Base-by-base conservation (phyloP, 2,113 vertebrate species). In the Xenus cinereus region DNA sequence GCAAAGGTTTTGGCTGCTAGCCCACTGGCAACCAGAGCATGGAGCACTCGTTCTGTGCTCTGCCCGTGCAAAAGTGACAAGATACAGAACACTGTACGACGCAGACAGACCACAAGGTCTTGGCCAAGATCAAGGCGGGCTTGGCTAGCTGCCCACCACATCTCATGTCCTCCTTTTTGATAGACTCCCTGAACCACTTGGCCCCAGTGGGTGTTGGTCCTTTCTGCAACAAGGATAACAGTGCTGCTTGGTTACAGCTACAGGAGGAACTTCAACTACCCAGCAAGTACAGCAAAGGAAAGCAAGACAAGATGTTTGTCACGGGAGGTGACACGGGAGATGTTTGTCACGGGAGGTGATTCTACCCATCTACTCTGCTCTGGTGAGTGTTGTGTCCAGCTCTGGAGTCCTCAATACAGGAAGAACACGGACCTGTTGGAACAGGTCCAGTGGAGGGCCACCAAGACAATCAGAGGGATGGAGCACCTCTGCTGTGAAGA, bases 11-110 rank as follows among this genome's bases (percentile, higher is more conserved):
- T 16, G 22, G 64, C 54, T 59, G 28, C 17, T 30, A 37, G 41
- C 53, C 26, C 5, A 0, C 10, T 30, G 33, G 62, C 53, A 57
- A 18, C n/a, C 3, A 1, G 53, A 48, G n/a, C 64, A 57, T 1
- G 11, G 12, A 39, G 33, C 22, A 1, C 8, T 60, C n/a, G 60
- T n/a, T 35, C 28, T 50, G 12, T 24, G 26, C 27, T 5, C 30
- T 39, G 14, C 57, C 45, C 15, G 62, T 66, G 62, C 48, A 23
- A 14, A 69, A 69, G 17, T 4, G 13, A 48, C 43, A 37, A 39
- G 41, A 33, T 21, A 59, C 8, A 39, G 53, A 48, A 43, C 10
- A 22, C 43, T 16, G n/a, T 27, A 9, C 13, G n/a, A 39, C 17
- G 28, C n/a, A 32, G n/a, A 39, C 6, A 46, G 51, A 48, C 27